A percentile compares a stretch with the other conserved stretches of the same genome.
Conservation (phyloP, 2,888 invertebrate genomes). For the Temnothorax unifasciatus region DNA sequence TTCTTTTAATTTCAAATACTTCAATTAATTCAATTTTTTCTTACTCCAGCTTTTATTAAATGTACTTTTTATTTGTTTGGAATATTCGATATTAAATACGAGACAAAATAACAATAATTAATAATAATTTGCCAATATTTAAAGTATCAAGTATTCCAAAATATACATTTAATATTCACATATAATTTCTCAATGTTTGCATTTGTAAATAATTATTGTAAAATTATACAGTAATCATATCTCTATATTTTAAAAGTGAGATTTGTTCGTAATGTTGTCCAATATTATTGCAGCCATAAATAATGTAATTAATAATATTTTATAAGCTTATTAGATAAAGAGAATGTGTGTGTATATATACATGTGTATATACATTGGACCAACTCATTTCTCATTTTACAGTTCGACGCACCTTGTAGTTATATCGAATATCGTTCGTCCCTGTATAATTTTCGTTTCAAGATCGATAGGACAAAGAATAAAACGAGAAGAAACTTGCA, state of each 20-base stretch:
- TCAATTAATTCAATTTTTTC: neutral
- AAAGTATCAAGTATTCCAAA: conserved; percentile 1
- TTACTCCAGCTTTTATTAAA: neutral
- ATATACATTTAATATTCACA: conserved; percentile 2
- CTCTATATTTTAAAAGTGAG: neutral
- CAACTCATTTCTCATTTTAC: conserved; percentile 14
- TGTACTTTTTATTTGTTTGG: neutral
- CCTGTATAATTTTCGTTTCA: neutral
- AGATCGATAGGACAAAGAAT: neutral
- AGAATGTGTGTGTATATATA: neutral
- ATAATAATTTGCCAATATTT: neutral
- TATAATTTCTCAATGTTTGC: neutral
- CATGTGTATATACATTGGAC: neutral
- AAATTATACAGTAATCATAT: neutral
- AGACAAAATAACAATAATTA: neutral
- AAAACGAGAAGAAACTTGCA: neutral
- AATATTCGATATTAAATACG: neutral
- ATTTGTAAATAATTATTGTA: conserved; percentile 12
- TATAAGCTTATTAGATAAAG: neutral
- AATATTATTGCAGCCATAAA: neutral
- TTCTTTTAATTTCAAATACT: neutral
- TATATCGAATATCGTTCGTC: conserved; percentile 13
- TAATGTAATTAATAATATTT: conserved; percentile 18
- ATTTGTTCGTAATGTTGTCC: conserved; percentile 2
- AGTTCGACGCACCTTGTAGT: neutral